phyloP scores from a whole-genome alignment of 2,888 invertebrate genomes.

The Drosophila imparisetae region DNA sequence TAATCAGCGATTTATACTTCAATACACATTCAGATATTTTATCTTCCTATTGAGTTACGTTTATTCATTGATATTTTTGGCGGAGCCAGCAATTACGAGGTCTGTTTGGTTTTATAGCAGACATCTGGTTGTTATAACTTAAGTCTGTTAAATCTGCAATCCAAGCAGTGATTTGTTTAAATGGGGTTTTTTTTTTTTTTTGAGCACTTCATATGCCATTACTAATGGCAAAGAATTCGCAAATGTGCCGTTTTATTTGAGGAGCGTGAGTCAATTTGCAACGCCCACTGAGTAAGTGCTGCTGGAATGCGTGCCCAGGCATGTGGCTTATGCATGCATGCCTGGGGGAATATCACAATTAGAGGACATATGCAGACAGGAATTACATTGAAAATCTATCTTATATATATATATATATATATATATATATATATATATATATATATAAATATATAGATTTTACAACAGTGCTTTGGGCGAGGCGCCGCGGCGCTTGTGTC shows the following conservation, averaged over 20 bases:
- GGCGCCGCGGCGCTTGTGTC: constrained; percentile 54
- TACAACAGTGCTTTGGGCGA: constrained; percentile 10
- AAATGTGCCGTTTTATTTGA: background rate
- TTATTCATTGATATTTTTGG: background rate
- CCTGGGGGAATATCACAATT: background rate
- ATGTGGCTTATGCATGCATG: background rate
- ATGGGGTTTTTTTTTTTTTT: background rate
- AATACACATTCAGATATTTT: background rate
- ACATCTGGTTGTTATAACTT: background rate
- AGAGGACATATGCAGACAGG: background rate
- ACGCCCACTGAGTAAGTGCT: constrained; percentile 1
- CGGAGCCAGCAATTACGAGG: background rate
- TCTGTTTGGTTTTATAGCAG: background rate
- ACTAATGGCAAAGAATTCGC: background rate
- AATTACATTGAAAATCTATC: background rate
- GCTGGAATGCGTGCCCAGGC: background rate
- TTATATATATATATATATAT: background rate
- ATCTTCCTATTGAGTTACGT: background rate
- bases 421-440: background rate
- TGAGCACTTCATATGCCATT: background rate
- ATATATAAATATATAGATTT: background rate
- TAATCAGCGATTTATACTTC: background rate
- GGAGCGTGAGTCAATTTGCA: constrained; percentile 3
- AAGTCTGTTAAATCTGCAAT: background rate
- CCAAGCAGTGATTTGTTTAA: background rate